phyloP scores from a whole-genome alignment of 2,888 invertebrate genomes.

The Tenthredo notha region DNA sequence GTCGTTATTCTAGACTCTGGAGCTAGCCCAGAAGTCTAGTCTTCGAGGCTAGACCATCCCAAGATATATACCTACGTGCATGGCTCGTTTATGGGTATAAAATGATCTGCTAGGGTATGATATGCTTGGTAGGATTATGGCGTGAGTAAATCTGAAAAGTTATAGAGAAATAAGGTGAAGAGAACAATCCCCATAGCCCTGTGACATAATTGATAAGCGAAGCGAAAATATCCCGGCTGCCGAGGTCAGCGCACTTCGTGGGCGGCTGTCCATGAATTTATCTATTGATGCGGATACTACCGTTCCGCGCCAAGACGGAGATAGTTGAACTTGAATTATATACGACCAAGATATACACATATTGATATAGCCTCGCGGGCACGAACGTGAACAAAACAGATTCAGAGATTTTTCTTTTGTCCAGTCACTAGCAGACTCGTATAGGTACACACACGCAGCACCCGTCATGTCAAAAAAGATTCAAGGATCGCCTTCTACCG shows the following conservation, averaged over 20 bases:
- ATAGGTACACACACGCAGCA: not conserved
- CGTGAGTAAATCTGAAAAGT: not conserved
- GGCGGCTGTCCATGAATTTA: slow-evolving; percentile 58
- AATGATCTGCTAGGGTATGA: not conserved
- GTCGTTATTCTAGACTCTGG: not conserved
- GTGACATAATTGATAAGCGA: slow-evolving; percentile 69
- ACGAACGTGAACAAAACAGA: slow-evolving; percentile 7
- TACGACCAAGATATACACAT: not conserved
- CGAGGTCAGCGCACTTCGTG: slow-evolving; percentile 63
- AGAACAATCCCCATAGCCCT: slow-evolving; percentile 23
- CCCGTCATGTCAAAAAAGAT: not conserved
- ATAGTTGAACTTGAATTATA: slow-evolving; percentile 46
- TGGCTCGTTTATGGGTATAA: not conserved
- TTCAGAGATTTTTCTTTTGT: not conserved
- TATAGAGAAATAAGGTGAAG: slow-evolving; percentile 23
- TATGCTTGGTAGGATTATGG: not conserved
- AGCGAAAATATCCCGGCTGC: slow-evolving; percentile 62
- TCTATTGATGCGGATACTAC: slow-evolving; percentile 61
- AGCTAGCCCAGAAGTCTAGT: not conserved
- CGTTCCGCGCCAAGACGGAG: slow-evolving; percentile 36
- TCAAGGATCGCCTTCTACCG: not conserved
- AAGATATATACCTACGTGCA: not conserved
- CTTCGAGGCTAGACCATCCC: not conserved
- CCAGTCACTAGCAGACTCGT: not conserved
- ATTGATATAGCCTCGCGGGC: slow-evolving; percentile 3